Evolutionary conservation across 1,140 invertebrate genomes (phyloP).

Genomic region (Phymorhynchus buccinoides): DNA sequence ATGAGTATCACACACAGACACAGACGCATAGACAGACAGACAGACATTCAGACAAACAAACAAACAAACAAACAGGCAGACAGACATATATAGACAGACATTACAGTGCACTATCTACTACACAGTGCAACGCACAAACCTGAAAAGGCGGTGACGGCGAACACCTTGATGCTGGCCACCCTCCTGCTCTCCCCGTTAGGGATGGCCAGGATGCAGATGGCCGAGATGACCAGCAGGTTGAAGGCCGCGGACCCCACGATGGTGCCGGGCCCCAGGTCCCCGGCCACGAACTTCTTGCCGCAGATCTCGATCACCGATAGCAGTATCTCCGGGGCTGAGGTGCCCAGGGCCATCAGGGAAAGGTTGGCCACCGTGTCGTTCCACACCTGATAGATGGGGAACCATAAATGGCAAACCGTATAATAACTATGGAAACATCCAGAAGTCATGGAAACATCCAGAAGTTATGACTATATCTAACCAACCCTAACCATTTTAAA

Average conservation of each 20-base stretch:
- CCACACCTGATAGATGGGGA: constrained; percentile 73
- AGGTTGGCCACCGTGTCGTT: constrained; percentile 82
- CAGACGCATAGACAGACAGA: neutral
- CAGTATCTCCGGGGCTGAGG: constrained; percentile 80
- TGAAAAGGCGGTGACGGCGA: constrained; percentile 40
- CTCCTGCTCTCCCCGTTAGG: constrained; percentile 75
- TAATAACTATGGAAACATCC: neutral
- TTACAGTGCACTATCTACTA: no score
- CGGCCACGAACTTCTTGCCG: constrained; percentile 76
- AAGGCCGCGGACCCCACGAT: constrained; percentile 82
- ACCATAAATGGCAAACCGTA: neutral
- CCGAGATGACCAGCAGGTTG: constrained; percentile 79
- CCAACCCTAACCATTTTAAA: no score
- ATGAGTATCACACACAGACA: no score
- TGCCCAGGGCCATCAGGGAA: constrained; percentile 80
- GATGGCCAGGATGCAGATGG: constrained; percentile 78
- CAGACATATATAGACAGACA: no score
- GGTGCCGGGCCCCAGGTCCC: constrained; percentile 80
- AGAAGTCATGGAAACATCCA: no score
- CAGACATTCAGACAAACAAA: neutral
- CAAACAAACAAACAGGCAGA: no score
- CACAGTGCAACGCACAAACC: no score
- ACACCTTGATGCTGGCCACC: constrained; percentile 75
- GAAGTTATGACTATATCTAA: no score
- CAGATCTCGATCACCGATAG: constrained; percentile 80